Evolutionary conservation across 2,113 vertebrate genomes (phyloP).

Genomic region (Microcebus griseorufus): DNA sequence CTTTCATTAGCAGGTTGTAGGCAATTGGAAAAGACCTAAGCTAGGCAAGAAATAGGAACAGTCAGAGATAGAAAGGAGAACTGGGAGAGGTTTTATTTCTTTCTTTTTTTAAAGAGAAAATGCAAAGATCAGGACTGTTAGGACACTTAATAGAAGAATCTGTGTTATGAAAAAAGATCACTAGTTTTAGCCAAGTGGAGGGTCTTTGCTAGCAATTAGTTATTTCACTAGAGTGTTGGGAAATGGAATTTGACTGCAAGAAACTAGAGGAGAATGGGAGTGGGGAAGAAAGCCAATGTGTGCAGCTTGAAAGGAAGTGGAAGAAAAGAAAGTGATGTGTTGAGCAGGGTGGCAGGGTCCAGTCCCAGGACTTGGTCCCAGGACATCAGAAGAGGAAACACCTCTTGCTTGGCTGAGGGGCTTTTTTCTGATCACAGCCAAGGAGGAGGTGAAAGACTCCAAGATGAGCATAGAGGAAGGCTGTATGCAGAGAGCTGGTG

Average conservation of each 20-base stretch:
- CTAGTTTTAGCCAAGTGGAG: not conserved
- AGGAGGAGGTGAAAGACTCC: fast-evolving
- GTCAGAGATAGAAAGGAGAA: not conserved
- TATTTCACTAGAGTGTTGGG: not conserved
- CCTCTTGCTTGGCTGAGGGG: not conserved
- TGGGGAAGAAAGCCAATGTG: not conserved
- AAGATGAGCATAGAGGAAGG: not conserved
- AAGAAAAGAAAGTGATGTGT: not conserved
- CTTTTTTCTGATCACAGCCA: not conserved
- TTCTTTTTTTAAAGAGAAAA: not conserved
- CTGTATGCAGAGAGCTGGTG: not conserved
- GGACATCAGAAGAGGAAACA: fast-evolving
- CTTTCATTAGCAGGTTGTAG: not conserved
- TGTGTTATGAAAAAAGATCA: not conserved
- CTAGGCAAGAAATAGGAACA: not conserved
- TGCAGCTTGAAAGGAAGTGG: not conserved
- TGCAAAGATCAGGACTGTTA: not conserved
- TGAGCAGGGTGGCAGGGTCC: not conserved
- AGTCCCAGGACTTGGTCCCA: not conserved
- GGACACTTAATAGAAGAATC: not conserved
- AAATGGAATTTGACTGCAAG: not conserved
- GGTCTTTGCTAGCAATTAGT: not conserved
- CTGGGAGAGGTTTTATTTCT: not conserved
- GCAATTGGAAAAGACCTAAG: not conserved
- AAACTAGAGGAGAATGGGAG: not conserved